phyloP scores from a whole-genome alignment of 2,888 invertebrate genomes.

The Coelopa pilipes region DNA sequence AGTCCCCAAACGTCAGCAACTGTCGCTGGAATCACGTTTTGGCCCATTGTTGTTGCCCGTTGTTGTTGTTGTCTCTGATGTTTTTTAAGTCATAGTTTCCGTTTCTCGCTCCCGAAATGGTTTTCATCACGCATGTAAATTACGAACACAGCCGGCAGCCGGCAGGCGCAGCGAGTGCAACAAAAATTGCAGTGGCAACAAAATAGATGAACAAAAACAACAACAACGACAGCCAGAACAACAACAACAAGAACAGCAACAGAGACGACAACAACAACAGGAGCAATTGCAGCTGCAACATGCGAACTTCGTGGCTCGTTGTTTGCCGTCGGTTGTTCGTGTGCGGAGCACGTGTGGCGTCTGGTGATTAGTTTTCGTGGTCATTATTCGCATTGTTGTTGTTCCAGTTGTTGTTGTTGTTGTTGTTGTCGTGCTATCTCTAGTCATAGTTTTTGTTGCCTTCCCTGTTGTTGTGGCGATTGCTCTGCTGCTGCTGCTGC shows the following conservation, averaged over 20 bases:
- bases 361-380: conserved; percentile 9
- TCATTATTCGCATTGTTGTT: background rate
- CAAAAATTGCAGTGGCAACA: background rate
- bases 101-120: background rate
- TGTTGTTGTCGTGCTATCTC: too few relatives aligned
- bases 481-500: too few relatives aligned
- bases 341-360: background rate
- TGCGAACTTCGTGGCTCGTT: background rate
- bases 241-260: too few relatives aligned
- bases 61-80: background rate
- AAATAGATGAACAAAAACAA: too few relatives aligned
- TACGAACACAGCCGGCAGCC: background rate
- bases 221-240: too few relatives aligned
- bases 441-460: too few relatives aligned
- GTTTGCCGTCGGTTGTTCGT: background rate
- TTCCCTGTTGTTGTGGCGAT: too few relatives aligned
- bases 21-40: background rate
- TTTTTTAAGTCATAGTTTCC: background rate
- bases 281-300: background rate
- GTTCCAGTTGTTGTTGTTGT: too few relatives aligned
- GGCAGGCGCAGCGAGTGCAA: background rate
- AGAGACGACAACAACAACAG: background rate
- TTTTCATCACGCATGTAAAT: too few relatives aligned
- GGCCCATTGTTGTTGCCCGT: too few relatives aligned
- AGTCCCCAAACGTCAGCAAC: background rate